Evolutionary conservation across 1,140 invertebrate genomes (phyloP).

Genomic region (Euschistus heros): DNA sequence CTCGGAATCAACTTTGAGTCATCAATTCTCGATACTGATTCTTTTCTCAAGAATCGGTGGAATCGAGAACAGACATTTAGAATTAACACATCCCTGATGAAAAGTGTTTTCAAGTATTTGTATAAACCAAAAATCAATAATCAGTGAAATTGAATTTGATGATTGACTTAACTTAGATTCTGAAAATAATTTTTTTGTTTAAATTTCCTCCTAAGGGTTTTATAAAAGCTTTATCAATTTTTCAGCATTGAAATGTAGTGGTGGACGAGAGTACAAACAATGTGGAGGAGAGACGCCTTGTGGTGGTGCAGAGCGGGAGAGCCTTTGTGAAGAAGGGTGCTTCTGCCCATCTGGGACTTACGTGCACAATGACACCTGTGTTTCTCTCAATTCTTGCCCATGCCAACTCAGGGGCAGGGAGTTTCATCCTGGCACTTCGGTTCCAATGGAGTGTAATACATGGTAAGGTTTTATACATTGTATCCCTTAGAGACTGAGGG

Average conservation of each 20-base stretch:
- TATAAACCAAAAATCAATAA: too few species aligned
- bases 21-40: too few species aligned
- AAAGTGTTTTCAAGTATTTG: too few species aligned
- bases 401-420: constrained; percentile 63
- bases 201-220: too few species aligned
- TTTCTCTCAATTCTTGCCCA: constrained; percentile 58
- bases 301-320: constrained; percentile 31
- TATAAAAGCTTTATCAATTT: too few species aligned
- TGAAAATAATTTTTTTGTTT: too few species aligned
- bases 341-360: constrained; percentile 68
- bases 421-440: constrained; percentile 57
- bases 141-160: too few species aligned
- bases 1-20: too few species aligned
- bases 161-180: too few species aligned
- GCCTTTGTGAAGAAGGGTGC: constrained; percentile 69
- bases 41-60: too few species aligned
- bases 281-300: constrained; percentile 53
- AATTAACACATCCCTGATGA: too few species aligned
- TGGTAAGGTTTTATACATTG: constrained; percentile 43
- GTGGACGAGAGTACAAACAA: constrained; percentile 54
- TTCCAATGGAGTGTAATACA: constrained; percentile 73
- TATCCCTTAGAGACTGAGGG: constrained; percentile 36
- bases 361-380: constrained; percentile 59
- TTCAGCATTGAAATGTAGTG: constrained; percentile 55
- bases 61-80: too few species aligned